These are phyloP conservation scores for Channallabes apus DNA, from an alignment of 2,797 vertebrate genomes.

Conservation along the genomic window DNA sequence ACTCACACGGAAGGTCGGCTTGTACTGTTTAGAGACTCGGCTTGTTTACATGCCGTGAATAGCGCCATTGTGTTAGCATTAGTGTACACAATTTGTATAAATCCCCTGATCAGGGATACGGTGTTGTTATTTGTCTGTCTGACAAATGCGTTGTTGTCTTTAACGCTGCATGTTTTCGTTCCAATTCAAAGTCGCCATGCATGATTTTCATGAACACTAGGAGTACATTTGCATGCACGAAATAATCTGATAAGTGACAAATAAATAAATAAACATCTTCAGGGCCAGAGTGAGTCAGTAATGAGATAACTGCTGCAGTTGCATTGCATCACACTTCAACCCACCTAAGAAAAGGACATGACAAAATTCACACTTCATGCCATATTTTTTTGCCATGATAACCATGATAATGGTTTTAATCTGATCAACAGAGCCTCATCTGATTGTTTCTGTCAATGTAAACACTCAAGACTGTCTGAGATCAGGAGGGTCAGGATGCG, in stretches of 20 bases:
- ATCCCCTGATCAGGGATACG: not conserved
- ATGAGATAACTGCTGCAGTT: not conserved
- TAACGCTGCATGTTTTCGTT: not conserved
- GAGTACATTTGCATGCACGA: conserved; percentile 9
- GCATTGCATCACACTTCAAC: not conserved
- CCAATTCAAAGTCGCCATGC: not conserved
- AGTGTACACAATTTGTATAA: conserved; percentile 3
- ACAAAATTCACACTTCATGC: not conserved
- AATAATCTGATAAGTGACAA: conserved; percentile 2
- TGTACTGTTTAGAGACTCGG: not conserved
- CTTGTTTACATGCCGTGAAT: not conserved
- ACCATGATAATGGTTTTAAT: not conserved
- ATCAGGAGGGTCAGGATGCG: not conserved
- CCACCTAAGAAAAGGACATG: not conserved
- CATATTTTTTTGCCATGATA: not conserved
- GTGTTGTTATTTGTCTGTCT: not conserved
- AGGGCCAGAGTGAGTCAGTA: not conserved
- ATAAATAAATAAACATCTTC: not conserved
- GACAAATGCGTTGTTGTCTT: not conserved
- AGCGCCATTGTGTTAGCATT: not conserved
- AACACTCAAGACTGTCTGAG: not conserved
- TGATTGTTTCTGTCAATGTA: not conserved
- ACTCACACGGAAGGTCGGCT: not conserved
- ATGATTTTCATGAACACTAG: not conserved
- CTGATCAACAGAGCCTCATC: not conserved